phyloP scores from a whole-genome alignment of 1,140 invertebrate species.

The Trichonephila clavata region DNA sequence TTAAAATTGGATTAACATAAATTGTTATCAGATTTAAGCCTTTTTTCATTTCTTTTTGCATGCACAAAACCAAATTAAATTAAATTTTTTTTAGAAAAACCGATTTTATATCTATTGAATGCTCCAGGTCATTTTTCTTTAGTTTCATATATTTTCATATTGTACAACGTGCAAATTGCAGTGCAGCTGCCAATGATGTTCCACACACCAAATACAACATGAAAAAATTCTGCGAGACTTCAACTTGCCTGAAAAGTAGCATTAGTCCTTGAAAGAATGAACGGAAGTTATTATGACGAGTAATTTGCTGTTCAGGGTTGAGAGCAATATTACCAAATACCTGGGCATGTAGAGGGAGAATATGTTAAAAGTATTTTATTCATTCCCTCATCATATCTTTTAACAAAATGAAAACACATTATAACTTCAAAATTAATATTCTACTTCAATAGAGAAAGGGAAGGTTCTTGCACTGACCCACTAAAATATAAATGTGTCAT shows the following conservation, averaged over 20 bases:
- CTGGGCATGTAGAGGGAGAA: conserved; percentile 82
- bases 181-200: conserved; percentile 74
- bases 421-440: conserved; percentile 42
- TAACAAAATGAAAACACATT: conserved; percentile 59
- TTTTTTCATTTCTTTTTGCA: too few relatives aligned
- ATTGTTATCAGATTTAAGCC: too few relatives aligned
- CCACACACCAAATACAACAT: conserved; percentile 77
- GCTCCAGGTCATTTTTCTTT: conserved; percentile 52
- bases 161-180: conserved; percentile 74
- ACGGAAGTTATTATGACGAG: conserved; percentile 99
- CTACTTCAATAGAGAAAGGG: conserved; percentile 42
- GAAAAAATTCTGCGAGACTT: conserved; percentile 70
- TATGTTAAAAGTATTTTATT: conserved; percentile 73
- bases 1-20: too few relatives aligned
- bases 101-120: conserved; percentile 2
- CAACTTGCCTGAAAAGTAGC: conserved; percentile 97
- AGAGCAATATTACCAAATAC: conserved; percentile 99
- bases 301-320: conserved; percentile 94
- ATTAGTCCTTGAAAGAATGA: conserved; percentile 99
- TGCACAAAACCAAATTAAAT: too few relatives aligned
- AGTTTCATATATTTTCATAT: conserved; percentile 35
- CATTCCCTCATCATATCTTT: conserved; percentile 54
- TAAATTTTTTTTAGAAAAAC: not conserved
- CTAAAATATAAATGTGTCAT: conserved; percentile 73
- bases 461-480: conserved; percentile 73